A percentile compares a stretch with the other conserved stretches of the same genome.
phyloP scores from a whole-genome alignment of 2,797 vertebrate species.

The Platalea minor region DNA sequence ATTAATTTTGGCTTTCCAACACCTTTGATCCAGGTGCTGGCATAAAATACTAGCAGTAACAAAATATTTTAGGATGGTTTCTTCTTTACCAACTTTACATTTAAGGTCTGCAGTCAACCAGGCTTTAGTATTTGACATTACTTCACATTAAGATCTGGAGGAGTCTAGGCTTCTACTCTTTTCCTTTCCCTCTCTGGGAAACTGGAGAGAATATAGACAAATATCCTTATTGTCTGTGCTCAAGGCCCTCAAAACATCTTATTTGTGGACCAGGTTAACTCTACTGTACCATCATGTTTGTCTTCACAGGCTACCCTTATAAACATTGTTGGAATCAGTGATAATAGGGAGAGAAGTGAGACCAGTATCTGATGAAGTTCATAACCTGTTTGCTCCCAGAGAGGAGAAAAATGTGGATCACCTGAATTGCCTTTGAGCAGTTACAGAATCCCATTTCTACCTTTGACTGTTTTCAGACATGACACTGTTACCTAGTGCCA shows the following conservation, averaged over 20 bases:
- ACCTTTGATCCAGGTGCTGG: background rate
- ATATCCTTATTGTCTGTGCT: background rate
- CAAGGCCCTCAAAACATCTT: background rate
- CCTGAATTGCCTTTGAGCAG: background rate
- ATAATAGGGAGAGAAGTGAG: background rate
- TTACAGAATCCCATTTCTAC: background rate
- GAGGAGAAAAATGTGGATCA: background rate
- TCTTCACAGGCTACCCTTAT: background rate
- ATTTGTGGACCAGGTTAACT: background rate
- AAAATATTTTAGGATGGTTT: background rate
- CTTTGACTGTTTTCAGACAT: background rate
- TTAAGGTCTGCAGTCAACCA: background rate
- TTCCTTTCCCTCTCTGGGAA: background rate
- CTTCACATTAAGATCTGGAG: background rate
- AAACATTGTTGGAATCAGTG: background rate
- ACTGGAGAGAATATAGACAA: accelerated
- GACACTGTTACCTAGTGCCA: background rate
- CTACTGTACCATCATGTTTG: background rate
- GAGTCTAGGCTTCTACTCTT: background rate
- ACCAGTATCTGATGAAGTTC: background rate
- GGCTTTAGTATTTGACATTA: background rate
- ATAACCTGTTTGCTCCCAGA: background rate
- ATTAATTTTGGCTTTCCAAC: background rate
- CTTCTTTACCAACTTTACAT: background rate
- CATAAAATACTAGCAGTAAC: background rate